phyloP scores from a whole-genome alignment of 2,797 vertebrate species.

The Chelmon rostratus region DNA sequence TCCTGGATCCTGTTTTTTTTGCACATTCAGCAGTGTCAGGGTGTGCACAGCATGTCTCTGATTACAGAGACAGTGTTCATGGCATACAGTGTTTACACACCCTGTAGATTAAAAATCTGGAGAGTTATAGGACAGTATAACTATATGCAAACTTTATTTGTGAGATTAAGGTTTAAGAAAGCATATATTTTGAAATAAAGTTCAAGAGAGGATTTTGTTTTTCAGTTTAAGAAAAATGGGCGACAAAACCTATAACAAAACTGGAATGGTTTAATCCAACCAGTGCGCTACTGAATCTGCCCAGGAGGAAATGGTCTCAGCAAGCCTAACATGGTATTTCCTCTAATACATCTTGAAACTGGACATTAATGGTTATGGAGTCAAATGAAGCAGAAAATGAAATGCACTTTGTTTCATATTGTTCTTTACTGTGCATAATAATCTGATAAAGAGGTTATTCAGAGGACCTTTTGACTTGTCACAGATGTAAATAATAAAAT shows the following conservation, averaged over 20 bases:
- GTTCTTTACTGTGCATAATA: background rate
- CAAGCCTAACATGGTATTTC: background rate
- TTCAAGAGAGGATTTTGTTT: background rate
- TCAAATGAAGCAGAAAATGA: background rate
- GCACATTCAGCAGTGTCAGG: background rate
- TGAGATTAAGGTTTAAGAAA: too few relatives aligned
- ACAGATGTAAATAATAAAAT: background rate
- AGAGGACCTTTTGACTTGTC: background rate
- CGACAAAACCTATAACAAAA: background rate
- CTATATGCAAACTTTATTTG: background rate
- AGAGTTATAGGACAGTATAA: too few relatives aligned
- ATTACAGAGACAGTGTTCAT: conserved; percentile 7
- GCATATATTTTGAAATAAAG: background rate
- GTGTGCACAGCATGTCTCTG: background rate
- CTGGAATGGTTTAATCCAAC: background rate
- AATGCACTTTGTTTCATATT: background rate
- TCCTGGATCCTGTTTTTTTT: background rate
- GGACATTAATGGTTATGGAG: background rate
- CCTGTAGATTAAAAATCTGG: background rate
- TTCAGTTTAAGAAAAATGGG: background rate
- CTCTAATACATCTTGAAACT: background rate
- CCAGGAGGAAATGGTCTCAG: background rate
- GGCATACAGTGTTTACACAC: background rate
- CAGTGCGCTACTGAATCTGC: background rate
- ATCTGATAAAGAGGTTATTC: background rate